Percentiles rank a stretch among this genome's conserved stretches.
Conservation (phyloP, 2,888 invertebrate genomes). For the Capitulum mitella region DNA sequence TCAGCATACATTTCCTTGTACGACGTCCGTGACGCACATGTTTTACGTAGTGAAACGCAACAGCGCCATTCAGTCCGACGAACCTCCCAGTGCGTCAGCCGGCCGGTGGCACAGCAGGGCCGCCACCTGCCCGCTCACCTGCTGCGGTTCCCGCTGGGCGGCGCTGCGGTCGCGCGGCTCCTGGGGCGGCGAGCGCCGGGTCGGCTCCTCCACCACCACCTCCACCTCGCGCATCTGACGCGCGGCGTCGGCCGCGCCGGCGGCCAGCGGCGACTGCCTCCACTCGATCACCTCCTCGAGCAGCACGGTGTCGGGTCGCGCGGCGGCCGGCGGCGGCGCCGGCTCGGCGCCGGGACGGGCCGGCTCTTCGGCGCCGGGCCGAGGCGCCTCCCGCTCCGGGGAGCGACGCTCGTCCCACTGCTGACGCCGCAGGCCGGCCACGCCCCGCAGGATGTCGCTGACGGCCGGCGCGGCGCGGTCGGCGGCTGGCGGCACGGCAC, state of each 20-base stretch:
- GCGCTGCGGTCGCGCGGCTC: not conserved
- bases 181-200: not conserved
- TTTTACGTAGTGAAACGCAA: no score
- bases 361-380: no score
- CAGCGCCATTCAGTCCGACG: no score
- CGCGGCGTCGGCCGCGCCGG: conserved; percentile 38
- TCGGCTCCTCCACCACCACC: not conserved
- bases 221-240: not conserved
- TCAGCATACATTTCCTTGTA: no score
- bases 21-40: no score
- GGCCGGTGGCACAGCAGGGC: no score
- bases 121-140: not conserved
- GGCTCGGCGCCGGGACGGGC: no score
- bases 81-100: no score
- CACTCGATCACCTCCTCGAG: not conserved
- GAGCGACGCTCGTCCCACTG: conserved; percentile 27
- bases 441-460: not conserved
- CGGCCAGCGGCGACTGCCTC: conserved; percentile 49
- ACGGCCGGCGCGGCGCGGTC: not conserved
- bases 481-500: not conserved
- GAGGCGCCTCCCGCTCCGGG: not conserved
- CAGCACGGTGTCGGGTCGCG: no score
- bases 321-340: no score
- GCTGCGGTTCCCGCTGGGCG: not conserved
- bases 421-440: conserved; percentile 38